Conservation (phyloP, 2,113 vertebrate genomes). For the Emydura subglobosa region DNA sequence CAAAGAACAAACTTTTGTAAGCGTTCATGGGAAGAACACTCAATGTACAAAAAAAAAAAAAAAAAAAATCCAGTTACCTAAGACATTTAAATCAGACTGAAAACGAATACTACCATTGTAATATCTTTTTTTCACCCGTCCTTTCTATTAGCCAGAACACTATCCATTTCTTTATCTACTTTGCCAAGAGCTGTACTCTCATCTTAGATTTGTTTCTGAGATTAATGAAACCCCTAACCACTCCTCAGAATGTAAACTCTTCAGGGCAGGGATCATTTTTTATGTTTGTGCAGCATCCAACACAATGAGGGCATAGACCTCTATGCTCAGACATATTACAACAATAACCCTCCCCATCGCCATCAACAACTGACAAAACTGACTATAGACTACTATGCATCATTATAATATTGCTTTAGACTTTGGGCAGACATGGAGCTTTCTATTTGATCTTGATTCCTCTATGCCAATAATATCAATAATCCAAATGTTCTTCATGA, state of each 20-base stretch:
- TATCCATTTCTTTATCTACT: background rate
- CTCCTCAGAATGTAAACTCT: background rate
- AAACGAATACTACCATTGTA: background rate
- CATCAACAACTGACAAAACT: background rate
- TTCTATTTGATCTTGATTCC: background rate
- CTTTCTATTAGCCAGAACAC: background rate
- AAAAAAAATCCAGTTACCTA: background rate
- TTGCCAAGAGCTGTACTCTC: background rate
- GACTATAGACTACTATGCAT: background rate
- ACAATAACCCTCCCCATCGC: background rate
- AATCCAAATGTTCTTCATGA: background rate
- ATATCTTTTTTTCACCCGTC: background rate
- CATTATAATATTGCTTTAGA: background rate
- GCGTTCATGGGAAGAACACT: background rate
- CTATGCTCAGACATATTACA: background rate
- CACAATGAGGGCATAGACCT: background rate
- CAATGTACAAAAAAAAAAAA: background rate
- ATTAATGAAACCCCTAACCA: background rate
- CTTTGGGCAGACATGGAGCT: background rate
- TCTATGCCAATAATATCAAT: background rate
- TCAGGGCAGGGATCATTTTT: background rate
- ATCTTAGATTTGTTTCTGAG: background rate
- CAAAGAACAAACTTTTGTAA: background rate
- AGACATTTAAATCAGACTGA: background rate
- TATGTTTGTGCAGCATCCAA: background rate